phyloP scores from a whole-genome alignment of 2,888 invertebrate genomes.

The Bimastos eiseni region DNA sequence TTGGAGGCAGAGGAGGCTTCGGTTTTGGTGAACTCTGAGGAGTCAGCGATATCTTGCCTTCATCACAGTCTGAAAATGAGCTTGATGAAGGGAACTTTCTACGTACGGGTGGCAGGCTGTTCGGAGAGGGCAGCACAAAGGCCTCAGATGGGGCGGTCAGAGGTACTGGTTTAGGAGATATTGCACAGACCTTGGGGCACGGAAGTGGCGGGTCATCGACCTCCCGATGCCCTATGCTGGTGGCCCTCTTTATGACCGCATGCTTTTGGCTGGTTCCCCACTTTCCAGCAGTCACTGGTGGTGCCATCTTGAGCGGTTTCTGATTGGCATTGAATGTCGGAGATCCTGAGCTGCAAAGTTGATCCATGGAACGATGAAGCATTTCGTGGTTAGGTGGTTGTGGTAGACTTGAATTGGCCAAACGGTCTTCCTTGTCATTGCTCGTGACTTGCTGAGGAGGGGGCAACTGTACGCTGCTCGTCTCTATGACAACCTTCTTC shows the following conservation, averaged over 20 bases:
- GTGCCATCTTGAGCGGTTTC: neutral
- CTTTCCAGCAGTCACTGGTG: neutral
- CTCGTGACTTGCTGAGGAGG: neutral
- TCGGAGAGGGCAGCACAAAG: neutral
- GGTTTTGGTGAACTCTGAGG: slow-evolving; percentile 23
- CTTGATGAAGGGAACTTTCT: neutral
- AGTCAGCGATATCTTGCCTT: neutral
- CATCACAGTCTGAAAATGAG: slow-evolving; percentile 15
- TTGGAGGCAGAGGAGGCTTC: slow-evolving; percentile 25
- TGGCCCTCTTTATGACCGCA: slow-evolving; percentile 21
- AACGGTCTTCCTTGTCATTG: neutral
- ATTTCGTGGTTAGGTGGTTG: neutral
- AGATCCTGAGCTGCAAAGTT: neutral
- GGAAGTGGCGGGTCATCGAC: neutral
- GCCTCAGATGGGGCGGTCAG: neutral
- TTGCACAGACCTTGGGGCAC: neutral
- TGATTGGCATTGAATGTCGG: neutral
- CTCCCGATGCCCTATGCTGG: slow-evolving; percentile 28
- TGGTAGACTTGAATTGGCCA: neutral
- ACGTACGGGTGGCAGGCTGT: neutral
- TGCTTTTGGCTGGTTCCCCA: slow-evolving; percentile 3
- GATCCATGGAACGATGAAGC: neutral
- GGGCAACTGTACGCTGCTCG: neutral
- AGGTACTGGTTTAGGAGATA: neutral
- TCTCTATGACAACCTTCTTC: neutral